Conservation (phyloP, 2,888 invertebrate genomes). For the Machimus rusticus region DNA sequence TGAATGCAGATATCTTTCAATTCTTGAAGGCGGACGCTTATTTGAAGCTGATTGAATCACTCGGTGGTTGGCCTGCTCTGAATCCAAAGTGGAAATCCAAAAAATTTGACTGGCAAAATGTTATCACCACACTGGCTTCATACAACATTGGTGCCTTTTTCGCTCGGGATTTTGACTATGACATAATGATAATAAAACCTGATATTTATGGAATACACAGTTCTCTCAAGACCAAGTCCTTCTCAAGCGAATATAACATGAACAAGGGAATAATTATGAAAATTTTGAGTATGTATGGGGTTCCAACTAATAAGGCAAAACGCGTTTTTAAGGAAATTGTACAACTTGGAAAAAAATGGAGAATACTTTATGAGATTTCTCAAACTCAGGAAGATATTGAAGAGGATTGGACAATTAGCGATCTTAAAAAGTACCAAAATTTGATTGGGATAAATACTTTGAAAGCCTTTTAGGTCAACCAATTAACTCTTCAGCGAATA, state of each 20-base stretch:
- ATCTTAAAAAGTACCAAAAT: not conserved
- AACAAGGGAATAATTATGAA: not conserved
- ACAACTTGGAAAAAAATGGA: not conserved
- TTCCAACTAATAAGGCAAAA: not conserved
- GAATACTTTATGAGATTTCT: not conserved
- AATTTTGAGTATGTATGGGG: not conserved
- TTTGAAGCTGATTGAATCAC: not conserved
- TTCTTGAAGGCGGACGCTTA: not conserved
- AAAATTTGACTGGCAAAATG: not conserved
- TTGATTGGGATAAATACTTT: not conserved
- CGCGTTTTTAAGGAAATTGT: not conserved
- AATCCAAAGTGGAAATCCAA: not conserved
- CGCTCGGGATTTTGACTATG: not conserved
- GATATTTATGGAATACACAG: not conserved
- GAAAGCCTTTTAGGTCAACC: not conserved
- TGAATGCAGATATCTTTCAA: not conserved
- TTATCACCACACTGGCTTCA: not conserved
- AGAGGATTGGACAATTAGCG: not conserved
- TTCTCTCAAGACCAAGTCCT: not conserved
- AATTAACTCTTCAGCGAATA: not conserved
- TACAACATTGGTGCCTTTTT: not conserved
- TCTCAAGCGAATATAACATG: not conserved
- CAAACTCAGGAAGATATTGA: not conserved
- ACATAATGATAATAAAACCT: not conserved
- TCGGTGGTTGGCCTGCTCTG: not conserved